Base-by-base conservation (phyloP, 2,113 vertebrate species). In the Tachysurus vachellii region DNA sequence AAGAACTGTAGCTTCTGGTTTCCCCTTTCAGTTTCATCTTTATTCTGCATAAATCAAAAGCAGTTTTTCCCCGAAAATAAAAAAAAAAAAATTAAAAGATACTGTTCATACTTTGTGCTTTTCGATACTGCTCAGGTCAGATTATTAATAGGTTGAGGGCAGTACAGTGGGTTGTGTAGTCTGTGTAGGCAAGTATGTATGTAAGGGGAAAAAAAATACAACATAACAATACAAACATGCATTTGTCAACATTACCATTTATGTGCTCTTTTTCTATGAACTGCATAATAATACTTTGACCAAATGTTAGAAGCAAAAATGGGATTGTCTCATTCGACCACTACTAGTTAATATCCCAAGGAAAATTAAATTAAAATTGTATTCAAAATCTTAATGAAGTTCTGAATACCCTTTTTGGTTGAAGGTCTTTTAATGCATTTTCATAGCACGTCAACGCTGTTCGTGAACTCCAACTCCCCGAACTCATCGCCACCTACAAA, bases 1-100 rank as follows among this genome's bases (percentile, higher is more conserved):
- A 82, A 73, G 28, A 68, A 59, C 83, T 61, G 21, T 23, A 21
- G 71, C 71, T 44, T 42, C 56, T 75, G 56, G 83, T 61, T 62
- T 86, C 12, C 84, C 31, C 7, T 19, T 79, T 56, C 3, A 53
- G 26, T 53, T 53, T 79, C 17, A 56, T 56, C 26, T 1, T n/a
- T 54, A 1, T 56, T 56, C 76, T 11, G n/a, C 14, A 31, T 5
- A 79, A 79, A 56, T 79, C 7, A 56, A 1, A 19, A 79, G n/a
- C 2, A 31, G 6, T 4, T 79, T 56, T 50, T 5, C 28, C 14
- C 16, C n/a, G 10, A 16, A 54, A 21, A 44, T 12, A 11, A 21
- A 31, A 71, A 71, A 71, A 0, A 14, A 28, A 57, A 80, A 36
- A 54, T 79, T 3, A 2, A 21, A 80, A 53, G 23, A n/a, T 76